Evolutionary conservation across 92 coral and sea anemone species (phyloP).

Genomic region (Galaxea fascicularis): DNA sequence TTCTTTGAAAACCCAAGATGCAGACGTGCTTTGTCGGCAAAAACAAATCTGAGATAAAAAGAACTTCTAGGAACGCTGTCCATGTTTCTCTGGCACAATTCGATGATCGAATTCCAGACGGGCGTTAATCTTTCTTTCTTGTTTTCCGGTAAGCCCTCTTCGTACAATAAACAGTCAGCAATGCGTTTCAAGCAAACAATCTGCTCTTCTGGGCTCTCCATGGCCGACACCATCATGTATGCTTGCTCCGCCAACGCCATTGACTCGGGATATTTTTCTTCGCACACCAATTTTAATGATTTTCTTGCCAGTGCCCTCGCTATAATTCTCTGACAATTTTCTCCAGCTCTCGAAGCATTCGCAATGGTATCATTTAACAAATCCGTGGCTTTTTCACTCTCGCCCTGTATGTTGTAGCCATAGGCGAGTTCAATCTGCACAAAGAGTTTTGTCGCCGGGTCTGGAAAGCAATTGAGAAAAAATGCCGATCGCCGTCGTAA

Average conservation of each 20-base stretch:
- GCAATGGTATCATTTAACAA: constrained; percentile 28
- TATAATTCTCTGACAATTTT: constrained; percentile 31
- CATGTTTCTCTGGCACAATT: constrained; percentile 35
- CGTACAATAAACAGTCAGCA: constrained; percentile 46
- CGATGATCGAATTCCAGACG: constrained; percentile 31
- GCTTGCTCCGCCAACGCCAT: constrained; percentile 32
- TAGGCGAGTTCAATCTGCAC: constrained; percentile 52
- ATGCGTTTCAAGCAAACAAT: constrained; percentile 38
- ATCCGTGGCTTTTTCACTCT: constrained; percentile 32
- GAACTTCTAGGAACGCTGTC: constrained; percentile 39
- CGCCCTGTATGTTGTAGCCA: constrained; percentile 48
- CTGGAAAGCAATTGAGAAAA: constrained; percentile 24
- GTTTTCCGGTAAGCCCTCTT: constrained; percentile 17
- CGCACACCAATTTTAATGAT: constrained; percentile 43
- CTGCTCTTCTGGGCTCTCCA: constrained; percentile 51
- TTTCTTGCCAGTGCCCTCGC: constrained; percentile 43
- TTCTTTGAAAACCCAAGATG: constrained; percentile 54
- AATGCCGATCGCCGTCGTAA: constrained; percentile 6
- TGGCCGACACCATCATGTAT: constrained; percentile 18
- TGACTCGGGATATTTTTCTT: constrained; percentile 10
- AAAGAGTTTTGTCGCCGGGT: constrained; percentile 39
- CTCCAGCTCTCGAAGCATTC: constrained; percentile 49
- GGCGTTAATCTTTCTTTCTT: constrained; percentile 30
- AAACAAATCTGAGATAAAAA: constrained; percentile 45
- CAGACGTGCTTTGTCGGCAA: constrained; percentile 56